Evolutionary conservation across 1,140 invertebrate species (phyloP), one percentile per base, ranked within the genome.

Genomic region (Tribolium madens): DNA sequence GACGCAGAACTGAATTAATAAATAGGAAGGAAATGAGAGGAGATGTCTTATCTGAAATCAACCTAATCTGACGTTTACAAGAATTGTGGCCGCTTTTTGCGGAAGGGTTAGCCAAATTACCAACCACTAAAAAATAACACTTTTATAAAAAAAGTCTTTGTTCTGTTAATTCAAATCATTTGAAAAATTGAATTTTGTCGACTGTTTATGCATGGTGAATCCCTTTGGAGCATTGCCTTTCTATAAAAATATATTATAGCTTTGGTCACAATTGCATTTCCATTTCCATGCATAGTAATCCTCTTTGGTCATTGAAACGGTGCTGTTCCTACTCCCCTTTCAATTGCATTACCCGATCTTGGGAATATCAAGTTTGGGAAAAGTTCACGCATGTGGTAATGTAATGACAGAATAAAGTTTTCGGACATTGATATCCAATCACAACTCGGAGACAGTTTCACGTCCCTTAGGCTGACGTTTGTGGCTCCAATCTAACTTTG

Each of bases 321-420:
- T 60, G 53, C 0, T n/a, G n/a, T n/a, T n/a, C n/a, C n/a, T 18
- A 15, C 17, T 6, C 17, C 53, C 26, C 26, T 53, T 14, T 60
- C 53, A 31, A 7, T 18, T 26, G n/a, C 53, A 60, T 18, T 60
- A 60, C 26, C 7, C 17, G n/a, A 60, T 18, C 17, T 42, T 42
- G 36, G 36, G 36, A 18, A 60, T 60, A 60, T 17, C n/a, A 60
- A 12, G 53, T 26, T 60, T 53, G 7, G 36, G 36, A 42, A 42
- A 76, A 76, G 60, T 76, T 77, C 50, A 64, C 15, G 48, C 57
- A 10, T 64, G 52, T 73, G 13, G 48, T 72, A 73, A 72, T 72
- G 53, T 73, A 77, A 77, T 73, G 76, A 73, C 47, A 68, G 73
- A 77, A 77, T 77, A 77, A 77, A 77, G 76, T 77, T 77, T 64